Conservation (phyloP, 2,113 vertebrate genomes). For the Pollachius pollachius region DNA sequence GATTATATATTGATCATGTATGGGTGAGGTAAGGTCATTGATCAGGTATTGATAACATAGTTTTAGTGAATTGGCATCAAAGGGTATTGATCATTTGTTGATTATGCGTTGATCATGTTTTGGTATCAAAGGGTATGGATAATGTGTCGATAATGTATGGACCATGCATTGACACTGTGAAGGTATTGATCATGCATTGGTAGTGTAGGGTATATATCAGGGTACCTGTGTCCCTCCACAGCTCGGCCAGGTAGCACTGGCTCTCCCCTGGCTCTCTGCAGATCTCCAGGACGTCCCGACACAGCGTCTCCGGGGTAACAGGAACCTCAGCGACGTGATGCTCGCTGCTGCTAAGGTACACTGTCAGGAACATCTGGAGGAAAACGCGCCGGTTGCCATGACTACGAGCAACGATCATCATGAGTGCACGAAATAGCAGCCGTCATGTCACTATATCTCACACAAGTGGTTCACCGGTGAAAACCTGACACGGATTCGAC, state of each 20-base stretch:
- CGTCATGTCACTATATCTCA: too few relatives aligned
- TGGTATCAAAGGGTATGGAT: too few relatives aligned
- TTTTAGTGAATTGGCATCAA: too few relatives aligned
- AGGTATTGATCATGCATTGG: slow-evolving; percentile 3
- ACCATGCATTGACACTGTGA: too few relatives aligned
- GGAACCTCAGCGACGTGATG: slow-evolving; percentile 90
- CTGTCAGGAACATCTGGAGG: slow-evolving; percentile 89
- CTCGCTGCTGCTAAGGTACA: slow-evolving; percentile 90
- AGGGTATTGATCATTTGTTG: too few relatives aligned
- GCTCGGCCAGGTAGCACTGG: slow-evolving; percentile 86
- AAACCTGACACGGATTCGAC: too few relatives aligned
- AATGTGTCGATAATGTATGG: too few relatives aligned
- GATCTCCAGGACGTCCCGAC: slow-evolving; percentile 89
- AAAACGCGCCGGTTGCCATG: not conserved
- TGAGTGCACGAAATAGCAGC: too few relatives aligned
- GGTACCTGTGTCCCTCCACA: slow-evolving; percentile 85
- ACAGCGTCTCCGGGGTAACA: slow-evolving; percentile 85
- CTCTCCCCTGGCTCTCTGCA: slow-evolving; percentile 91
- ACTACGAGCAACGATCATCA: too few relatives aligned
- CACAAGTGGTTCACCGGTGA: too few relatives aligned
- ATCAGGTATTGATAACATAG: not conserved
- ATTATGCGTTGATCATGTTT: too few relatives aligned
- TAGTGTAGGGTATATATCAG: not conserved
- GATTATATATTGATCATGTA: not conserved
- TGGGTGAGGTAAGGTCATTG: not conserved